Evolutionary conservation across 2,888 invertebrate species (phyloP).

Genomic region (Vesta saturnalis): DNA sequence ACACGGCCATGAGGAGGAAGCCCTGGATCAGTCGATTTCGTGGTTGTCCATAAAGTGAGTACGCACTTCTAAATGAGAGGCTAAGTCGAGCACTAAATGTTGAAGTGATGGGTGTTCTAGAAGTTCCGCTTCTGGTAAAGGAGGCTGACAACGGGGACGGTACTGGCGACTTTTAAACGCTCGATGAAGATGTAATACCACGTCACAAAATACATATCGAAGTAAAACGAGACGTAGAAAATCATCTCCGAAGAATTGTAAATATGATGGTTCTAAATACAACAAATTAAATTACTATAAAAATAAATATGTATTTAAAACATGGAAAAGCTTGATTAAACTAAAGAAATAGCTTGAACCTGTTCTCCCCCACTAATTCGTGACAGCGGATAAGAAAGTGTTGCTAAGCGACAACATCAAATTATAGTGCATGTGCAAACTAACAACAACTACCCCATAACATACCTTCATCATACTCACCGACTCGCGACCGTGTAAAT

Average conservation of each 20-base stretch:
- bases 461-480: constrained; percentile 66
- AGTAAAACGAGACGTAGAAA: constrained; percentile 89
- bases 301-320: neutral
- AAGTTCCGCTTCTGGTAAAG: constrained; percentile 86
- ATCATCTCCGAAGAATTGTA: constrained; percentile 95
- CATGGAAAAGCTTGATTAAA: neutral
- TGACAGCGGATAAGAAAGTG: neutral
- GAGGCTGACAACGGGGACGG: constrained; percentile 86
- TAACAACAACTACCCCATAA: constrained; percentile 41
- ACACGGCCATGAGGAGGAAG: constrained; percentile 63
- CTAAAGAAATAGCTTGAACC: neutral
- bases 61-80: constrained; percentile 84
- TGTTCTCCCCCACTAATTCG: neutral
- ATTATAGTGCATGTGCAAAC: constrained; percentile 14
- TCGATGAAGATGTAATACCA: constrained; percentile 87
- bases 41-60: constrained; percentile 73
- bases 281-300: neutral
- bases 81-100: constrained; percentile 84
- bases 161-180: constrained; percentile 86
- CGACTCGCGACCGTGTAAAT: constrained; percentile 82
- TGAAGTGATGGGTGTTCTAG: constrained; percentile 84
- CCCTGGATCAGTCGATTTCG: constrained; percentile 72
- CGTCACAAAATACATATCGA: constrained; percentile 94
- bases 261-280: constrained; percentile 70
- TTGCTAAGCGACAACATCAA: constrained; percentile 5